These are phyloP conservation scores for Nephrotoma appendiculata DNA, from an alignment of 2,888 invertebrate species.

Conservation along the genomic window DNA sequence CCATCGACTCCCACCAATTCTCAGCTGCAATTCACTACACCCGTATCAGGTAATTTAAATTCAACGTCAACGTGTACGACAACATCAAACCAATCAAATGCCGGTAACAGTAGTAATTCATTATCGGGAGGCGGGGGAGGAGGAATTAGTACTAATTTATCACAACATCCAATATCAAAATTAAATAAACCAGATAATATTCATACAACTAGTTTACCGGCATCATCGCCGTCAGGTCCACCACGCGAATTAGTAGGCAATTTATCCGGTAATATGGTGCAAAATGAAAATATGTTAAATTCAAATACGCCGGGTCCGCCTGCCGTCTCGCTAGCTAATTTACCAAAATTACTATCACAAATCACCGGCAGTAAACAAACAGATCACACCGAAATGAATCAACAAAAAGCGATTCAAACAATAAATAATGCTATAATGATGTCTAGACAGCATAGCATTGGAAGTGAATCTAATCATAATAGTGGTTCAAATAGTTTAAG, in stretches of 20 bases:
- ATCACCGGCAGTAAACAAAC: constrained; percentile 27
- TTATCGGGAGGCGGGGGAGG: not conserved
- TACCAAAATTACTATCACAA: constrained; percentile 37
- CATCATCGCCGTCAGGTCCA: constrained; percentile 12
- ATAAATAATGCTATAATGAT: constrained; percentile 32
- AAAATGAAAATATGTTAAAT: constrained; percentile 17
- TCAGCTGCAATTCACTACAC: constrained; percentile 22
- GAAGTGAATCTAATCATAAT: constrained; percentile 5
- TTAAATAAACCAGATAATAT: constrained; percentile 9
- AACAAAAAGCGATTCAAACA: constrained; percentile 40
- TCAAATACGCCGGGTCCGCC: constrained; percentile 30
- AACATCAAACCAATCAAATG: constrained; percentile 6
- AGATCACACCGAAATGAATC: constrained; percentile 36
- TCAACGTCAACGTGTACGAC: constrained; percentile 11
- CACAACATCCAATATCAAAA: constrained; percentile 11
- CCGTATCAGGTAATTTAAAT: constrained; percentile 15
- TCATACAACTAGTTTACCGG: constrained; percentile 12
- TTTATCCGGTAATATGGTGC: not conserved
- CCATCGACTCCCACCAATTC: constrained; percentile 21
- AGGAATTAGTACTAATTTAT: not conserved
- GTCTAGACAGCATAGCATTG: constrained; percentile 9
- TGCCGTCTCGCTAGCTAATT: constrained; percentile 33
- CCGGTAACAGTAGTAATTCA: constrained; percentile 3
- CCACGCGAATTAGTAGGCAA: not conserved
- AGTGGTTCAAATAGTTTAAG: constrained; percentile 20